Evolutionary conservation across 2,888 invertebrate genomes (phyloP).

Genomic region (Ryuthela nishihirai): DNA sequence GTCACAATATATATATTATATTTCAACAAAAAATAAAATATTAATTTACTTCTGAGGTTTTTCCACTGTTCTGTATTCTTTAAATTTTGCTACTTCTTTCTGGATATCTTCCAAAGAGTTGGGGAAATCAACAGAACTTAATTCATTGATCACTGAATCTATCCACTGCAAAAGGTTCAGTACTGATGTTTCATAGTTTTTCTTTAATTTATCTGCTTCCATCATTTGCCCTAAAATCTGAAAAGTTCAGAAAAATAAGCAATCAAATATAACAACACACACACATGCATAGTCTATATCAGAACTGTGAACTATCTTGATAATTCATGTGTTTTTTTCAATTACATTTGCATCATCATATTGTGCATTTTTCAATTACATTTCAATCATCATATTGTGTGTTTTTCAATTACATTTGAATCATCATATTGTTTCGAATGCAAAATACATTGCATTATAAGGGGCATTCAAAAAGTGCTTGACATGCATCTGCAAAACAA

Average conservation of each 20-base stretch:
- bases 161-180: conserved; percentile 91
- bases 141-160: conserved; percentile 69
- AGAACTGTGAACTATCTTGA: too few species aligned
- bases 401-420: too few species aligned
- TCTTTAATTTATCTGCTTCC: conserved; percentile 88
- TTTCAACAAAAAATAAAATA: not conserved
- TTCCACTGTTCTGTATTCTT: conserved; percentile 91
- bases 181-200: conserved; percentile 78
- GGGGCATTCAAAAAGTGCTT: too few species aligned
- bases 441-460: too few species aligned
- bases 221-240: conserved; percentile 94
- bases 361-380: too few species aligned
- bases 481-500: too few species aligned
- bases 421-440: too few species aligned
- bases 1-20: not conserved
- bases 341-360: too few species aligned
- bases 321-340: too few species aligned
- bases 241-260: conserved; percentile 11
- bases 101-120: conserved; percentile 91
- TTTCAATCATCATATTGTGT: too few species aligned
- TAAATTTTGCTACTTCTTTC: conserved; percentile 79
- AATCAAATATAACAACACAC: too few species aligned
- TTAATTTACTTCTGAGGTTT: conserved; percentile 79
- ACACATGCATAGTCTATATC: too few species aligned
- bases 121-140: conserved; percentile 83